These are phyloP conservation scores for Arge pagana DNA, from an alignment of 2,888 invertebrate species.

Conservation along the genomic window DNA sequence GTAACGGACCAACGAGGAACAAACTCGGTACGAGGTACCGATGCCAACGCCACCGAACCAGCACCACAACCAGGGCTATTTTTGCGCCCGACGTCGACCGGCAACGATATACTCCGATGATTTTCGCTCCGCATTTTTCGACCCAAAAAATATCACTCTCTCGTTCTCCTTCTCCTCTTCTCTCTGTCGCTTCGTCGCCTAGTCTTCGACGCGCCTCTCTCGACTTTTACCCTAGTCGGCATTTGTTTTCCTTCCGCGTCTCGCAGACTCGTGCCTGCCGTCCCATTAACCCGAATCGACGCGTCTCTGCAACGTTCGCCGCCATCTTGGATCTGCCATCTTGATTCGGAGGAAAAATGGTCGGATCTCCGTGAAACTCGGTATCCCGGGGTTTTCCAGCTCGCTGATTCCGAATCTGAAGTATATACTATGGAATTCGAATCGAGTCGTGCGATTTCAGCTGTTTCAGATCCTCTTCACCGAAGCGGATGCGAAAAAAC, in stretches of 20 bases:
- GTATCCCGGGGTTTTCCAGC: too few relatives aligned
- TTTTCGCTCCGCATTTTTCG: too few relatives aligned
- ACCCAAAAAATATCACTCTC: not conserved
- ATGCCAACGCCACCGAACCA: constrained; percentile 11
- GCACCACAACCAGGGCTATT: constrained; percentile 3
- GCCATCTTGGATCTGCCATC: constrained; percentile 20
- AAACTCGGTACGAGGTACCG: not conserved
- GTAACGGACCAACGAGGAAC: not conserved
- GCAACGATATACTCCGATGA: too few relatives aligned
- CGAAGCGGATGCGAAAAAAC: too few relatives aligned
- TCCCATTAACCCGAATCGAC: too few relatives aligned
- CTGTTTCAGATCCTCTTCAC: too few relatives aligned
- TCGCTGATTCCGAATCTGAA: too few relatives aligned
- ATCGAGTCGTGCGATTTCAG: too few relatives aligned
- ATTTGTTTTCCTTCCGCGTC: constrained; percentile 1
- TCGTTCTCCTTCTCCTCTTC: not conserved
- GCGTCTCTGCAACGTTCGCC: too few relatives aligned
- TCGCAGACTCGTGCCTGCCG: constrained; percentile 8
- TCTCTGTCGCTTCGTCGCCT: constrained; percentile 2
- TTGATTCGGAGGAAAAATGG: constrained; percentile 16
- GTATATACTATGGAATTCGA: too few relatives aligned
- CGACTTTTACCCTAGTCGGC: constrained; percentile 15
- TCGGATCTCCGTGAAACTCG: constrained; percentile 17
- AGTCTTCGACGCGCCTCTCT: not conserved
- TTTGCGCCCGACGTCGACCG: not conserved